Conservation (phyloP, 64 coral and sea anemone species). For the Exaiptasia diaphana region DNA sequence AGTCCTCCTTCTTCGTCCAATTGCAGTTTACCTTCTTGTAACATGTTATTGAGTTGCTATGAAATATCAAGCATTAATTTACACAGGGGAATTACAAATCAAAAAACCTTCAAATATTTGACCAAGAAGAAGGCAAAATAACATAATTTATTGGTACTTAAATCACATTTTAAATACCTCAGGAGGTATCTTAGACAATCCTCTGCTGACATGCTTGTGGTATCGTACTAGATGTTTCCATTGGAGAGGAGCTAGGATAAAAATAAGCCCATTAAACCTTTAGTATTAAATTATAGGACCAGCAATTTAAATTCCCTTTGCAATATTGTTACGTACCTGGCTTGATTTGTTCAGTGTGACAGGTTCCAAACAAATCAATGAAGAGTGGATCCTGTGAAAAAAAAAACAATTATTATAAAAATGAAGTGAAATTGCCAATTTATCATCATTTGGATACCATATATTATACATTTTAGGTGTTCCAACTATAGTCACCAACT, state of each 20-base stretch:
- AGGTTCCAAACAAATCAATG: conserved; percentile 96
- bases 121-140: not conserved
- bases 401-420: too few relatives aligned
- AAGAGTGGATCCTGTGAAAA: conserved; percentile 69
- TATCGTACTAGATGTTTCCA: conserved; percentile 83
- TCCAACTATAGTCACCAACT: too few relatives aligned
- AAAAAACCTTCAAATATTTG: not conserved
- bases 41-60: conserved; percentile 84
- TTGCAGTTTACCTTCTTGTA: conserved; percentile 55
- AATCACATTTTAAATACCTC: conserved; percentile 37
- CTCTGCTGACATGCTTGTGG: conserved; percentile 73
- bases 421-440: too few relatives aligned
- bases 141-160: not conserved
- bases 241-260: conserved; percentile 61
- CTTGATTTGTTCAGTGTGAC: conserved; percentile 92
- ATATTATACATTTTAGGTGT: too few relatives aligned
- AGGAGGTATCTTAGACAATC: conserved; percentile 80
- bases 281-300: too few relatives aligned
- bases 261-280: too few relatives aligned
- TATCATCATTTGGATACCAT: too few relatives aligned
- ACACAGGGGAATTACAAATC: not conserved
- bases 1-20: conserved; percentile 81
- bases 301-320: too few relatives aligned
- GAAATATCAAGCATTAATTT: too few relatives aligned
- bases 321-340: too few relatives aligned